Evolutionary conservation across 1,140 invertebrate species (phyloP), one percentile per base, ranked within the genome.

Genomic region (Drosophila mauritiana): DNA sequence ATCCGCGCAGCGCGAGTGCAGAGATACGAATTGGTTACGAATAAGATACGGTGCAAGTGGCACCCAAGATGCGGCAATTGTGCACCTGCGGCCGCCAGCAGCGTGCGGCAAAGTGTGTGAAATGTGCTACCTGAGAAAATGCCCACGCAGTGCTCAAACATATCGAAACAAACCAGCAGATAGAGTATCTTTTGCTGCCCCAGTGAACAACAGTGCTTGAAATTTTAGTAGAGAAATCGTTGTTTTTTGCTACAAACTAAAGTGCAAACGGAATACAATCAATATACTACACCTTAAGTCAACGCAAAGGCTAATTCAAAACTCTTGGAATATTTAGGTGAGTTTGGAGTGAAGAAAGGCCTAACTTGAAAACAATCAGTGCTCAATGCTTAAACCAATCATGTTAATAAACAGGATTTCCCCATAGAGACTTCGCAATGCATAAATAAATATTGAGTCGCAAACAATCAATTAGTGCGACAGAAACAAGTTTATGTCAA

Each of bases 1-100:
- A 43, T 10, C 17, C 17, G 39, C 55, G 69, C 51, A 58, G 58
- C 54, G 62, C 63, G 65, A 53, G 69, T 78, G 63, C 42, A 51
- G 15, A 49, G 61, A 63, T 68, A 78, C 42, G 12, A 63, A 12
- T 51, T 52, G 37, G 22, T 17, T 12, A 31, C 8, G 2, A 31
- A 31, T 31, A 31, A 31, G 31, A 27, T 7, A 52, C 40, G 42
- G 42, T 45, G 54, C 42, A 46, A 6, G 25, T 56, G 20, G 34
- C 40, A 13, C 6, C 22, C 54, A 86, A 81, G 69, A 86, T 86
- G 82, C 70, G 83, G 79, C 79, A 75, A 56, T 45, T 76, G 74
- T 82, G 82, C 79, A 68, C 20, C 70, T 67, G 61, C 65, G 70
- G 63, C 42, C 63, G 70, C 69, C 58, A 63, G 39, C 74, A 56